Evolutionary conservation across 2,113 vertebrate species (phyloP).

Genomic region (Galbula dea): DNA sequence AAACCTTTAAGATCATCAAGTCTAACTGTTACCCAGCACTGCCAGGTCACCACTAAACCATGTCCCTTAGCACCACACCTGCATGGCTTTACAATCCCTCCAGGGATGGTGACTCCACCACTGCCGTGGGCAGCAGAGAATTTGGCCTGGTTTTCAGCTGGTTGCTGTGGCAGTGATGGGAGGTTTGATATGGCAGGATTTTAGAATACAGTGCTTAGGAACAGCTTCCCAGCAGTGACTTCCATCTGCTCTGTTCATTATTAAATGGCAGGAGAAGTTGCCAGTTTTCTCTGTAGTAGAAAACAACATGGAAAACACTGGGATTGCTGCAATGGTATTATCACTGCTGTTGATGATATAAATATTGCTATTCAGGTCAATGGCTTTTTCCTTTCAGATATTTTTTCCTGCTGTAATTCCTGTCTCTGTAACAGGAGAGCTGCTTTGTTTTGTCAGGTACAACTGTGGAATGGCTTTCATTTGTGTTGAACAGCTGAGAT

Average conservation of each 20-base stretch:
- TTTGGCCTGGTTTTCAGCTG: not conserved
- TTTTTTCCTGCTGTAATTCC: not conserved
- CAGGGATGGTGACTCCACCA: too few relatives aligned
- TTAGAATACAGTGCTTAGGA: not conserved
- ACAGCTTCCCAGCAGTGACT: not conserved
- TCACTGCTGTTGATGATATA: not conserved
- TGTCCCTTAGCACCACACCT: too few relatives aligned
- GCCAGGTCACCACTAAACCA: too few relatives aligned
- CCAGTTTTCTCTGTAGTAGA: not conserved
- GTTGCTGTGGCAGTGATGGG: not conserved
- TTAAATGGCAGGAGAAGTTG: not conserved
- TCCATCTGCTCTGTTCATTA: not conserved
- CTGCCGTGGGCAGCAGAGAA: not conserved
- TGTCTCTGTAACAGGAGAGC: not conserved
- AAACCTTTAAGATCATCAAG: too few relatives aligned
- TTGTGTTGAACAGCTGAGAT: not conserved
- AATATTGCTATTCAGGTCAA: not conserved
- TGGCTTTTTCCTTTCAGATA: not conserved
- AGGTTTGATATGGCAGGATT: not conserved
- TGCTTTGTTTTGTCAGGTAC: not conserved
- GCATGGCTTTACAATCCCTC: too few relatives aligned
- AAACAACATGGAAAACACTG: not conserved
- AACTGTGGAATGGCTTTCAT: not conserved
- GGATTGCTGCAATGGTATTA: not conserved
- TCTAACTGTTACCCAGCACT: too few relatives aligned